Conservation (phyloP, 2,888 invertebrate species). For the Cactoblastis cactorum region DNA sequence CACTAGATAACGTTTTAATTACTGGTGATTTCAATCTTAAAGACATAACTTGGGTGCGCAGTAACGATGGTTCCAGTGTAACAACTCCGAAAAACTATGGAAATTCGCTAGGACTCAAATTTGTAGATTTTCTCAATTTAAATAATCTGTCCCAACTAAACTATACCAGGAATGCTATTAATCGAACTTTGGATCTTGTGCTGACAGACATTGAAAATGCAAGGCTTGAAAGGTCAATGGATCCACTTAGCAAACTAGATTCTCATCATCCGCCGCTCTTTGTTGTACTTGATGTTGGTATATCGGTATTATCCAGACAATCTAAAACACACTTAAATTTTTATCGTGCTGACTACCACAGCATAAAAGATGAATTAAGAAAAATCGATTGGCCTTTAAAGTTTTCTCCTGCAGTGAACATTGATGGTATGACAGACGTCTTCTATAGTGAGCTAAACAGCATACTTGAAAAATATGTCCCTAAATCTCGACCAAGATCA, state of each 20-base stretch:
- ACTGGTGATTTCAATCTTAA: not conserved
- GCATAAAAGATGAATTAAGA: not conserved
- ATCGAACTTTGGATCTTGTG: not conserved
- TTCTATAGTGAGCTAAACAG: not conserved
- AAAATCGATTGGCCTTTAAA: not conserved
- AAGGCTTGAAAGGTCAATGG: not conserved
- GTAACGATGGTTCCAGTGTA: not conserved
- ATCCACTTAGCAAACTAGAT: not conserved
- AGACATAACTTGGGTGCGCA: not conserved
- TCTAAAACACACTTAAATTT: not conserved
- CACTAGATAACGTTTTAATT: not conserved
- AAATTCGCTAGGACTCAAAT: not conserved
- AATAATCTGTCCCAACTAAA: not conserved
- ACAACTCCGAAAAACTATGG: not conserved
- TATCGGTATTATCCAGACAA: not conserved
- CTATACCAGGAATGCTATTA: not conserved
- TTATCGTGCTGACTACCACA: conserved; percentile 1
- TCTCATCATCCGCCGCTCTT: not conserved
- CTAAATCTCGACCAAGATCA: not conserved
- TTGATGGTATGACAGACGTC: not conserved
- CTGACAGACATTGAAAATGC: not conserved
- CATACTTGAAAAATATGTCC: not conserved
- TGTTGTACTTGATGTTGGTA: not conserved
- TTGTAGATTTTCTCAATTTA: not conserved
- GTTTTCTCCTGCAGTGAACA: not conserved